These are phyloP conservation scores for Argyrosomus japonicus DNA, from an alignment of 2,113 vertebrate genomes.

Conservation along the genomic window DNA sequence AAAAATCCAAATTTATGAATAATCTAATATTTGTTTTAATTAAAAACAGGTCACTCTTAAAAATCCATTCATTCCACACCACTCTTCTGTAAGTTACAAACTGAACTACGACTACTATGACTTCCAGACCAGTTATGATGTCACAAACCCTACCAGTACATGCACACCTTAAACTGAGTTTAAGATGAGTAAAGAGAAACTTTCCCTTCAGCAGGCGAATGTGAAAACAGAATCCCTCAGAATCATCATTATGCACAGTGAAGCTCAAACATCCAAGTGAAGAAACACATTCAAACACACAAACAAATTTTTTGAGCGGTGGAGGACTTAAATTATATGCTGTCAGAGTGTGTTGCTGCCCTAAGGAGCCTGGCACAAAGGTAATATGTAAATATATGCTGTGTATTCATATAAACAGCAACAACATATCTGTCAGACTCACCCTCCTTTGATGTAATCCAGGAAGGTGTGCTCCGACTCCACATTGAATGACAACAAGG, in stretches of 20 bases:
- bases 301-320: background rate
- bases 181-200: background rate
- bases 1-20: no score
- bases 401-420: background rate
- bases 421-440: constrained; percentile 68
- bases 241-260: background rate
- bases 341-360: background rate
- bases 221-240: background rate
- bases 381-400: background rate
- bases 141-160: background rate
- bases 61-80: background rate
- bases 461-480: constrained; percentile 95
- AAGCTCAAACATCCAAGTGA: constrained; percentile 8
- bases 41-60: no score
- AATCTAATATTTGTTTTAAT: no score
- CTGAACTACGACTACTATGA: background rate
- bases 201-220: background rate
- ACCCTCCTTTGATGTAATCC: constrained; percentile 98
- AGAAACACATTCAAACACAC: background rate
- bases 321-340: background rate
- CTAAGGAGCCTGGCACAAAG: background rate
- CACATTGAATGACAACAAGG: constrained; percentile 91
- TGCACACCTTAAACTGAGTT: background rate
- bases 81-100: background rate
- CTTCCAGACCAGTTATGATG: background rate